Conservation (phyloP, 2,113 vertebrate genomes). For the Tyrannus savana region DNA sequence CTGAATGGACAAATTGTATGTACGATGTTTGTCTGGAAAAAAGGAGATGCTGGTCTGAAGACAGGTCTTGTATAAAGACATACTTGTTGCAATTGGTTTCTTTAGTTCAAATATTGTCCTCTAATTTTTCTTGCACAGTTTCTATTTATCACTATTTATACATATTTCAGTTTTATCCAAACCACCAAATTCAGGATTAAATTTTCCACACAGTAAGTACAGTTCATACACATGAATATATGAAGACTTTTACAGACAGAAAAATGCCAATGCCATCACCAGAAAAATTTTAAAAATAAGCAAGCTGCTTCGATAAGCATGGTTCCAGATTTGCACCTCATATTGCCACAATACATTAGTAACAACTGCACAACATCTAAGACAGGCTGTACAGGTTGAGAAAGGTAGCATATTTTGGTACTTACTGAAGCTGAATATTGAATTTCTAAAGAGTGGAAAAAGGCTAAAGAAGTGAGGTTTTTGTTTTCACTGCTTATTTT, state of each 20-base stretch:
- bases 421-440: not conserved
- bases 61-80: not conserved
- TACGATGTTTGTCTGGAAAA: not conserved
- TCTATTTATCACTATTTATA: not conserved
- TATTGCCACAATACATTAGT: not conserved
- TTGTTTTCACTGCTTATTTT: not conserved
- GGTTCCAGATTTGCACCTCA: not conserved
- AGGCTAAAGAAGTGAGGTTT: not conserved
- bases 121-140: not conserved
- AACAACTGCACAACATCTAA: not conserved
- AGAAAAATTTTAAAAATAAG: not conserved
- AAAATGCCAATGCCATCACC: not conserved
- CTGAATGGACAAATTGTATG: not conserved
- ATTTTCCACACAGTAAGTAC: not conserved
- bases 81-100: not conserved
- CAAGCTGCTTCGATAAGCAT: not conserved
- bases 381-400: not conserved
- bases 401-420: not conserved
- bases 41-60: not conserved
- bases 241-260: not conserved
- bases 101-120: not conserved
- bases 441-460: not conserved
- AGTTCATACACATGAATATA: not conserved
- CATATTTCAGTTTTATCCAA: not conserved
- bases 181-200: not conserved